Base-by-base conservation (phyloP, 2,113 vertebrate genomes). In the Nannospalax galili region DNA sequence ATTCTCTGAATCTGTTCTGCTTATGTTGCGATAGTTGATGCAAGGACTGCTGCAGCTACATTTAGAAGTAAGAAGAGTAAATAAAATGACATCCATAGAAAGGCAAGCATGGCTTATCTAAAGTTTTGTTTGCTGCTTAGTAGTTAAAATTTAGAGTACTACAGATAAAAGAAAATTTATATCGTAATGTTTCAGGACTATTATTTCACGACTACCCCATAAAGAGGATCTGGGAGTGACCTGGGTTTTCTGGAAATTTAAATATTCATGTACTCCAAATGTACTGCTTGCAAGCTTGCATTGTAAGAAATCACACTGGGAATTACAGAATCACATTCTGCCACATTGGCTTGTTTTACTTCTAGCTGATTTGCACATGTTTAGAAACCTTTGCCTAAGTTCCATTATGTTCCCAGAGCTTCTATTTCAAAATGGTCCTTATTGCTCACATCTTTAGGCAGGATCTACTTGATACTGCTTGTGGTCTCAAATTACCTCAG, bases 271-370 rank as follows among this genome's bases (percentile, higher is more conserved):
- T 88, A 88, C 70, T 30, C 8, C 72, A 91, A 93, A 95, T 56
- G 56, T 24, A 73, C 86, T 88, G 32, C 60, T 89, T 88, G 10
- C 19, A 95, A 92, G 74, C 26, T 95, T 72, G n/a, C 77, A 93
- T 60, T 70, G 32, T 84, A 60, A 91, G 70, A 64, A 81, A 64
- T 24, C 92, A 35, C 10, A 40, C 20, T 94, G 96, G 86, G 91
- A 94, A 95, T 96, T 92, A 37, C 30, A 87, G 40, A 95, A 96
- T 93, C 91, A 37, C 48, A 89, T 95, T 92, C 85, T 73, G 72
- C 42, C n/a, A 73, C 28, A 78, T 2, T 72, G 26, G 45, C 82
- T 90, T 89, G 92, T 94, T 96, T 96, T 91, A 90, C 89, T 82
- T 94, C 74, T 45, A 20, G 56, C 45, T 93, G 90, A 37, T 97